phyloP scores from a whole-genome alignment of 2,797 vertebrate genomes.

The Epinephelus malabaricus region DNA sequence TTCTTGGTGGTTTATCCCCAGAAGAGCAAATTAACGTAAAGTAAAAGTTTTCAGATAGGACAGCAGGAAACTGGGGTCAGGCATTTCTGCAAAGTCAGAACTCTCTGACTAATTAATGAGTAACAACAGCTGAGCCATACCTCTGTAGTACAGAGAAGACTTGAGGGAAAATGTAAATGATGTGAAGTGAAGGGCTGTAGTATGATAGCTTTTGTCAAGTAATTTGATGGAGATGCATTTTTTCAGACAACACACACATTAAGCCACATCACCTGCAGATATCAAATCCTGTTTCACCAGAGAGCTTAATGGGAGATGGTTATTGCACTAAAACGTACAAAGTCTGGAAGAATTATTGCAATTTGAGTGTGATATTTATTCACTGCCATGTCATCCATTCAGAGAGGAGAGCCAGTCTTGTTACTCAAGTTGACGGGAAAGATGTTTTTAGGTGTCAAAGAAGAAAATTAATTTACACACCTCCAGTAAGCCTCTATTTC shows the following conservation, averaged over 20 bases:
- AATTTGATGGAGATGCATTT: constrained; percentile 11
- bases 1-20: constrained; percentile 48
- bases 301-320: neutral
- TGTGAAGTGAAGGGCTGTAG: constrained; percentile 15
- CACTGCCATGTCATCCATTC: neutral
- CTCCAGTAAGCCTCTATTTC: neutral
- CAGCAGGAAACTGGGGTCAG: constrained; percentile 27
- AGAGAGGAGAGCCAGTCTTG: neutral
- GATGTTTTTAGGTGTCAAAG: neutral
- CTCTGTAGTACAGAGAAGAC: constrained; percentile 21
- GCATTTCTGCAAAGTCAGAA: constrained; percentile 66
- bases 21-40: constrained; percentile 57
- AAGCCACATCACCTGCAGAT: constrained; percentile 13
- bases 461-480: neutral
- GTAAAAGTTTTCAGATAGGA: constrained; percentile 28
- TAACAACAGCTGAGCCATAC: constrained; percentile 45
- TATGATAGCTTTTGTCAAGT: neutral
- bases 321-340: neutral
- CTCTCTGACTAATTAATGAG: constrained; percentile 71
- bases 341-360: neutral
- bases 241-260: constrained; percentile 11
- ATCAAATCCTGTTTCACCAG: neutral
- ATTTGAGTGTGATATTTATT: neutral
- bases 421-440: neutral
- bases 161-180: constrained; percentile 29